Conservation (phyloP, 2,797 vertebrate species). For the Oryzias dopingdopingensis region DNA sequence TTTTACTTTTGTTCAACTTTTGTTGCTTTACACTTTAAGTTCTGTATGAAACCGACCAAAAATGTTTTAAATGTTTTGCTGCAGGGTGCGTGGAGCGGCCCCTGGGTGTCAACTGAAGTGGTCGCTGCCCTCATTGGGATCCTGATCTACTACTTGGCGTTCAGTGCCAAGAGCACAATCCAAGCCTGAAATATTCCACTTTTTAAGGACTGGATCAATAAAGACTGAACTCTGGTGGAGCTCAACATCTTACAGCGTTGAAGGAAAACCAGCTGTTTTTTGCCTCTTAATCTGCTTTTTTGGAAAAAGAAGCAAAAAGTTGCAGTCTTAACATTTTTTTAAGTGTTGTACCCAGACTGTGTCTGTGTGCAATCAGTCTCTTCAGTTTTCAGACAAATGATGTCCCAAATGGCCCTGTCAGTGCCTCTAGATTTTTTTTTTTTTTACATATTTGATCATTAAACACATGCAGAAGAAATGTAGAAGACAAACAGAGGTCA, state of each 20-base stretch:
- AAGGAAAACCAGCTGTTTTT: constrained; percentile 21
- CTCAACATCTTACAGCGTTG: constrained; percentile 29
- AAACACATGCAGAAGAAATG: neutral
- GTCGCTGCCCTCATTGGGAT: constrained; percentile 86
- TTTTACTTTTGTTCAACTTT: neutral
- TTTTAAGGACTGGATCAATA: constrained; percentile 42
- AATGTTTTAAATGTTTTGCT: constrained; percentile 2
- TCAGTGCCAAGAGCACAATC: constrained; percentile 87
- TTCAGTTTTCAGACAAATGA: constrained; percentile 38
- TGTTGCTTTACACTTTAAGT: too few species aligned
- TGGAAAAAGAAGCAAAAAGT: constrained; percentile 32
- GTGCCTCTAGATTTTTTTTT: constrained; percentile 29
- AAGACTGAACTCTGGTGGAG: constrained; percentile 59
- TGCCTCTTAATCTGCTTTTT: constrained; percentile 24
- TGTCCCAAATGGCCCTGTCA: constrained; percentile 19
- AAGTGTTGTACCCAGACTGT: constrained; percentile 56
- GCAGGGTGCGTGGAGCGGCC: constrained; percentile 88
- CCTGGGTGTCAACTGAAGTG: constrained; percentile 92
- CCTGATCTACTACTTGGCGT: constrained; percentile 87
- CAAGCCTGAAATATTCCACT: constrained; percentile 74
- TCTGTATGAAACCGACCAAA: too few species aligned
- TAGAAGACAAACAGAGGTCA: neutral
- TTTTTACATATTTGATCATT: constrained; percentile 25
- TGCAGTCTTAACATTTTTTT: constrained; percentile 48
- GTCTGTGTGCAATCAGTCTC: constrained; percentile 47